Evolutionary conservation across 2,113 vertebrate genomes (phyloP).

Genomic region (Xiphophorus couchianus): DNA sequence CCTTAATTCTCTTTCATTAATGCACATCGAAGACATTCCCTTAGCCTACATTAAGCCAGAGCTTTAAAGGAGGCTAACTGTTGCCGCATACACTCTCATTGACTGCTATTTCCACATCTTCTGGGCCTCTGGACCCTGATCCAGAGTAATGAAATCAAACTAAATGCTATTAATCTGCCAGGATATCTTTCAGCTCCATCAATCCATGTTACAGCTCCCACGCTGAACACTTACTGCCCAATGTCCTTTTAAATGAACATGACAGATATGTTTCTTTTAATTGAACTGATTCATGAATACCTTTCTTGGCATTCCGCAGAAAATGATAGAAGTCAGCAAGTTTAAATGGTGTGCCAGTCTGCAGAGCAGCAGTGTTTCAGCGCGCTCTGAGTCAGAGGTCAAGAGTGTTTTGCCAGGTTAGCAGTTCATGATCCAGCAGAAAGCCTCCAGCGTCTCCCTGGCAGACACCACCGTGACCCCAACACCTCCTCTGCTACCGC

Average conservation of each 20-base stretch:
- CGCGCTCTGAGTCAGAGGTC: constrained; percentile 39
- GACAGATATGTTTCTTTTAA: constrained; percentile 73
- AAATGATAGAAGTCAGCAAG: constrained; percentile 65
- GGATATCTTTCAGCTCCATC: constrained; percentile 60
- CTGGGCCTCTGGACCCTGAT: constrained; percentile 55
- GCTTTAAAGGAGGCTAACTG: background rate
- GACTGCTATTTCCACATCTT: constrained; percentile 46
- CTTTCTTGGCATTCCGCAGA: constrained; percentile 35
- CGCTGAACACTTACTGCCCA: constrained; percentile 52
- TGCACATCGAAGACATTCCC: background rate
- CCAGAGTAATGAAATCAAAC: constrained; percentile 61
- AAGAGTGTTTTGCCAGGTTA: constrained; percentile 35
- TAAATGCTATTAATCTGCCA: constrained; percentile 55
- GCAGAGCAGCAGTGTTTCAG: constrained; percentile 23
- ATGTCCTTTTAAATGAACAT: constrained; percentile 66
- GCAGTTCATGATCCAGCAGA: constrained; percentile 39
- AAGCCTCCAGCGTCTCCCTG: background rate
- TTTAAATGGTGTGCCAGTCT: constrained; percentile 49
- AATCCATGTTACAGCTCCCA: constrained; percentile 67
- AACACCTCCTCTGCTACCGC: constrained; percentile 16
- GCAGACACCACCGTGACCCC: constrained; percentile 36
- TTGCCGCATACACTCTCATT: constrained; percentile 25
- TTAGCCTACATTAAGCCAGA: background rate
- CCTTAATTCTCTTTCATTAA: background rate
- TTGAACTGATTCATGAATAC: constrained; percentile 60